phyloP scores from a whole-genome alignment of 1,140 invertebrate genomes.

The Cylas formicarius region DNA sequence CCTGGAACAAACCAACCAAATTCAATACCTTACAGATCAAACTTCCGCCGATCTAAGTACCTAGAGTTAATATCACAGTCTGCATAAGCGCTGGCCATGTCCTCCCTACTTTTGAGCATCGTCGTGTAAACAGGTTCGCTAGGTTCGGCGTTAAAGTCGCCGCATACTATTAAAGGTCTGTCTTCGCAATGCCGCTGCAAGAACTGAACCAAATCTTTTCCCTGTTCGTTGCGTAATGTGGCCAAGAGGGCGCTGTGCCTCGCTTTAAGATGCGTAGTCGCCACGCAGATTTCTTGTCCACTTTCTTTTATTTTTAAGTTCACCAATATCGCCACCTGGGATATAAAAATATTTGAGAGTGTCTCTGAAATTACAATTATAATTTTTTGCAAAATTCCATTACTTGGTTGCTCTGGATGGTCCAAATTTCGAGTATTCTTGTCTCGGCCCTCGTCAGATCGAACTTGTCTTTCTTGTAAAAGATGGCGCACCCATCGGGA shows the following conservation, averaged over 20 bases:
- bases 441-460: conserved; percentile 53
- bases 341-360: conserved; percentile 12
- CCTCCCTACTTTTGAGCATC: conserved; percentile 45
- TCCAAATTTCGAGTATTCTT: conserved; percentile 61
- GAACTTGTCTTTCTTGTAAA: conserved; percentile 59
- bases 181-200: conserved; percentile 47
- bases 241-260: conserved; percentile 61
- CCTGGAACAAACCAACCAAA: conserved; percentile 14
- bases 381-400: conserved; percentile 10
- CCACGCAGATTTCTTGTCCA: conserved; percentile 56
- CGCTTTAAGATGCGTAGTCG: conserved; percentile 73
- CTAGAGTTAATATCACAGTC: conserved; percentile 23
- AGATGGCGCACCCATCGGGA: conserved; percentile 75
- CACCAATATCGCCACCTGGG: conserved; percentile 57
- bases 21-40: background rate
- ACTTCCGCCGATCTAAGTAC: background rate
- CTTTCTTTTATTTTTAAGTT: conserved; percentile 49
- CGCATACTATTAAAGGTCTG: conserved; percentile 59
- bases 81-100: conserved; percentile 48
- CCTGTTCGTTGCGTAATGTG: conserved; percentile 66
- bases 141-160: conserved; percentile 76
- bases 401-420: conserved; percentile 65
- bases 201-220: conserved; percentile 61
- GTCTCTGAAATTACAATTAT: conserved; percentile 2
- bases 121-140: conserved; percentile 63